Base-by-base conservation (phyloP, 2,888 invertebrate species). In the Caenorhabditis wallacei region DNA sequence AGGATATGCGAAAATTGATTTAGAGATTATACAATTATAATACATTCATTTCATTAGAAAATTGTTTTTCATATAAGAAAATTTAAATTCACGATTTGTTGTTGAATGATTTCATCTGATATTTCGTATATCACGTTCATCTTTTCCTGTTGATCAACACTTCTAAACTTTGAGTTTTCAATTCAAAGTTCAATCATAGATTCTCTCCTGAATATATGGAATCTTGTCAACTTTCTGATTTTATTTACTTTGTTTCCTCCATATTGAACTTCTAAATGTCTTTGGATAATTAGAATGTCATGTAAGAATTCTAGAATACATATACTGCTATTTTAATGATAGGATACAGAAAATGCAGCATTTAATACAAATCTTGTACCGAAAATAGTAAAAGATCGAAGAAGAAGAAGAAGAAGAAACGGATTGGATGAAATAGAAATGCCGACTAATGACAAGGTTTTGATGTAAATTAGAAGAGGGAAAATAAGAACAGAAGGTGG, bases 381-480 rank as follows among this genome's bases (percentile, higher is more conserved):
- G 22, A 22, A 40, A 20, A 26, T 24, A 7, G 46, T 18, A 1
- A n/a, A 18, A n/a, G n/a, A 48, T 48, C 18, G 46, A 4, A 48
- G 46, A 48, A 48, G 18, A 48, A 48, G n/a, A n/a, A n/a, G n/a
- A n/a, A n/a, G 26, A 37, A 51, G 59, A 30, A 46, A 37, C 30
- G 20, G 37, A 48, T 59, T 5, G 22, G 3, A 46, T 22, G 37
- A 61, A 37, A 54, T 26, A 13, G 63, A 63, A 40, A 63, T 59
- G 54, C 63, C 72, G 72, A 61, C 72, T 72, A 72, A 72, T 72
- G 53, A 72, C 63, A 72, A 61, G 72, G 72, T 71, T 30, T 11
- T 35, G 13, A 48, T 48, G 46, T 48, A 48, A 35, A 24, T 20
- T 5, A 22, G 53, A 69, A 56, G 51, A 16, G 26, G n/a, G 16